A percentile compares a stretch with the other conserved stretches of the same genome.
Evolutionary conservation across 2,113 vertebrate genomes (phyloP).

Genomic region (Ovis canadensis): DNA sequence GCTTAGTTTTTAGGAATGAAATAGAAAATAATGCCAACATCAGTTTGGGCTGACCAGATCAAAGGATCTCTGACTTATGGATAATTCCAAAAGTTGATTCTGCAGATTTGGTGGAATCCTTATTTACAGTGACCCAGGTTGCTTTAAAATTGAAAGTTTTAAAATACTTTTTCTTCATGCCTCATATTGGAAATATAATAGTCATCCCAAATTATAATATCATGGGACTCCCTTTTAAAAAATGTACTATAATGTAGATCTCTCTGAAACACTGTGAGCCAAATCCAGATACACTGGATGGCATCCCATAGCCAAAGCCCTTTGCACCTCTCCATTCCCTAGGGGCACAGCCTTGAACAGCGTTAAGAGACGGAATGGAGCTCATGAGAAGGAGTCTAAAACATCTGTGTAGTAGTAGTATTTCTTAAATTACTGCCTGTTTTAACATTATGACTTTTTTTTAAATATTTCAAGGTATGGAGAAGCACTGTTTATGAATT

Average conservation of each 20-base stretch:
- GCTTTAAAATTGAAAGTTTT: neutral
- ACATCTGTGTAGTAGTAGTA: neutral
- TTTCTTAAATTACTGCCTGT: conserved; percentile 9
- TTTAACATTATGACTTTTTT: conserved; percentile 36
- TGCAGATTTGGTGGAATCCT: neutral
- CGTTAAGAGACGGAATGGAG: neutral
- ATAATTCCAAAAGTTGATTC: neutral
- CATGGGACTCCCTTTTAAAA: neutral
- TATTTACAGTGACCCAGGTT: neutral
- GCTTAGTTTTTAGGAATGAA: neutral
- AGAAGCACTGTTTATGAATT: conserved; percentile 99
- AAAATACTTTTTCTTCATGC: neutral
- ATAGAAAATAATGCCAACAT: neutral
- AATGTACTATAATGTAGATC: neutral
- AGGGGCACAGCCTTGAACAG: too few relatives aligned
- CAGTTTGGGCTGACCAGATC: neutral
- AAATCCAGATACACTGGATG: neutral
- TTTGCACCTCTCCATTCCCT: neutral
- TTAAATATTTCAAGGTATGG: conserved; percentile 85
- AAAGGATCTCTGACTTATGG: neutral
- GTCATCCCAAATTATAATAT: neutral
- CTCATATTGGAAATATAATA: neutral
- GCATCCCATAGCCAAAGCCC: neutral
- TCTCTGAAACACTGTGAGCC: neutral
- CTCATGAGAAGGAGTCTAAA: neutral